Conservation (phyloP, 2,888 invertebrate species). For the Drosophila aldrichi region DNA sequence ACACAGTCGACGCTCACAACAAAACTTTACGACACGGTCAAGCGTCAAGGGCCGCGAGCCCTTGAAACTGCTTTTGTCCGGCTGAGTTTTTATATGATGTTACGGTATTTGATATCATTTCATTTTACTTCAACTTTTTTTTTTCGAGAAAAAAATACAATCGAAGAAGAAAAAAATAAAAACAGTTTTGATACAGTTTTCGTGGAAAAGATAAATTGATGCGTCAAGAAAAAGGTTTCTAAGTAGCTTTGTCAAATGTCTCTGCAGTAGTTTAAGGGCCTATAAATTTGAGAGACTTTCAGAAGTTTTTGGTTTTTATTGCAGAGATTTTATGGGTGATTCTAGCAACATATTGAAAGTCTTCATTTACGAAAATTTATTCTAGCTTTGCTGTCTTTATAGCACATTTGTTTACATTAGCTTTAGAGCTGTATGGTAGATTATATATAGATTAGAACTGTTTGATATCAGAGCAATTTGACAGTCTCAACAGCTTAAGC, state of each 20-base stretch:
- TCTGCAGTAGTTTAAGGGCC: neutral
- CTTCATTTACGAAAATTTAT: neutral
- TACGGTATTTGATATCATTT: constrained; percentile 12
- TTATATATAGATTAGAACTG: neutral
- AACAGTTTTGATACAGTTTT: constrained; percentile 26
- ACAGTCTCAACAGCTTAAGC: no score
- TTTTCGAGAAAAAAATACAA: neutral
- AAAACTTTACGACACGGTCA: constrained; percentile 29
- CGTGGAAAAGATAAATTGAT: neutral
- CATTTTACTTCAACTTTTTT: neutral
- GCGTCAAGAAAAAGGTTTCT: neutral
- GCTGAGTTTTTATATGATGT: constrained; percentile 11
- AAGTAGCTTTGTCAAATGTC: constrained; percentile 1
- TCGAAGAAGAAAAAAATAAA: constrained; percentile 8
- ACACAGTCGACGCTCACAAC: constrained; percentile 23
- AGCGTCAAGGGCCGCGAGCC: constrained; percentile 3
- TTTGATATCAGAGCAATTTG: no score
- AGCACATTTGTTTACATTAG: neutral
- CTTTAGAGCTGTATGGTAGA: no score
- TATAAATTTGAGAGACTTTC: neutral
- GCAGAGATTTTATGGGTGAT: neutral
- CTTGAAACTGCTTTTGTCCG: constrained; percentile 24
- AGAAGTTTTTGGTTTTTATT: neutral
- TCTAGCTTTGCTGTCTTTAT: neutral
- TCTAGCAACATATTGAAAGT: neutral